Evolutionary conservation across 2,888 invertebrate genomes (phyloP).

Genomic region (Pollenia griseotomentosa): DNA sequence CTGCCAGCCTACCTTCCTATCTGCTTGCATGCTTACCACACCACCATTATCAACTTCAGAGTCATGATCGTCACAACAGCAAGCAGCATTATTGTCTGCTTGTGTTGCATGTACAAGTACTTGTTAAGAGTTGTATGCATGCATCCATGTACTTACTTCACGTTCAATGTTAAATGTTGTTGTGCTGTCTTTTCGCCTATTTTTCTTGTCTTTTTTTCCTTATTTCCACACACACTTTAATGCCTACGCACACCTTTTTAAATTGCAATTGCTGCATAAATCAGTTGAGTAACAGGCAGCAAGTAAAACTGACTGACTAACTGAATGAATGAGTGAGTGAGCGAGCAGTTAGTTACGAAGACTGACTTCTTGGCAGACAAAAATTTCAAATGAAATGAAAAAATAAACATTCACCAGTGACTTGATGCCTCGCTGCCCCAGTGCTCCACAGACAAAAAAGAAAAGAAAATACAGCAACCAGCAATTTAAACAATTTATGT

Average conservation of each 20-base stretch:
- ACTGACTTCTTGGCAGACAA: constrained; percentile 39
- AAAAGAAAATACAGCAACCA: constrained; percentile 41
- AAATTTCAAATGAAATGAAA: constrained; percentile 27
- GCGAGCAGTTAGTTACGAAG: constrained; percentile 31
- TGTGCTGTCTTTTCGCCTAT: constrained; percentile 39
- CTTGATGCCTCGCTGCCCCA: constrained; percentile 83
- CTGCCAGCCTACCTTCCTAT: not conserved
- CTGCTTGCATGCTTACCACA: constrained; percentile 42
- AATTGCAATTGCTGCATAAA: constrained; percentile 68
- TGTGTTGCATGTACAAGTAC: constrained; percentile 51
- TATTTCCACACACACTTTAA: constrained; percentile 44
- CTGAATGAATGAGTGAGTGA: constrained; percentile 20
- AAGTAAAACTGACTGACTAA: constrained; percentile 44
- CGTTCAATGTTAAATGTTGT: constrained; percentile 48
- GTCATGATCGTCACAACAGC: constrained; percentile 34
- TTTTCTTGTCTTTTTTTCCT: not conserved
- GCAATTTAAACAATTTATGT: constrained; percentile 69
- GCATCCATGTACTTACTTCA: constrained; percentile 59
- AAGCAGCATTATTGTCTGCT: constrained; percentile 55
- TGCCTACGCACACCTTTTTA: constrained; percentile 71
- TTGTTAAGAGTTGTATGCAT: constrained; percentile 34
- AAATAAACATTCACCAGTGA: constrained; percentile 71
- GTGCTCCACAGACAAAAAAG: constrained; percentile 80
- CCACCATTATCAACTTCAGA: constrained; percentile 42
- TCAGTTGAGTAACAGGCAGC: constrained; percentile 59